Evolutionary conservation across 2,113 vertebrate genomes (phyloP).

Genomic region (Steatornis caripensis): DNA sequence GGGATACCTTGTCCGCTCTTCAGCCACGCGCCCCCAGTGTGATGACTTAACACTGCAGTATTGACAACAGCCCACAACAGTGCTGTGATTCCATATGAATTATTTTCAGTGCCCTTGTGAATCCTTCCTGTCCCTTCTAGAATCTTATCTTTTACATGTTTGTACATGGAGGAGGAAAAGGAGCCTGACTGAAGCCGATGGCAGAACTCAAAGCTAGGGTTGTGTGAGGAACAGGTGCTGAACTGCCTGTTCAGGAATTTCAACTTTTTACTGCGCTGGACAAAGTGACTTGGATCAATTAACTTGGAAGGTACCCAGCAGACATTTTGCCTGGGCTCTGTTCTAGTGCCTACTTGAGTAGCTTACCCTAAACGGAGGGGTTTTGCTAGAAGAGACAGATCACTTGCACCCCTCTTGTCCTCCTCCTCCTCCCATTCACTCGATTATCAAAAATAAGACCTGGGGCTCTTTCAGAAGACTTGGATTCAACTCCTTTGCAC

Average conservation of each 20-base stretch:
- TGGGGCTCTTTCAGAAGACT: background rate
- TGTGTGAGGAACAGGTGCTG: background rate
- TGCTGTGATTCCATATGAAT: background rate
- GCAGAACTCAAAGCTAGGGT: background rate
- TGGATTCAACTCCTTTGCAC: background rate
- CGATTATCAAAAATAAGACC: background rate
- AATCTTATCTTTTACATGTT: background rate
- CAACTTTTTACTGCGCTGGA: background rate
- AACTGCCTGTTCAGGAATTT: background rate
- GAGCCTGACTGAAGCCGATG: background rate
- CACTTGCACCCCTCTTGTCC: background rate
- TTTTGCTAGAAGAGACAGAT: background rate
- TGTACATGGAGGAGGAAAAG: background rate
- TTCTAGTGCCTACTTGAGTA: background rate
- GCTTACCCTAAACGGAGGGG: background rate
- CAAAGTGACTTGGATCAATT: background rate
- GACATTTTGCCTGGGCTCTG: background rate
- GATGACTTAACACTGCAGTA: background rate
- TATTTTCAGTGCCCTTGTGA: background rate
- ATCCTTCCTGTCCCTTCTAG: background rate
- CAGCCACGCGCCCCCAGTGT: accelerated
- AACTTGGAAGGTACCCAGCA: background rate
- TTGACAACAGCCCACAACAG: background rate
- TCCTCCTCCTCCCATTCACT: background rate
- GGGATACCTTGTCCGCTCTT: background rate